These are phyloP conservation scores for Halictus quadricinctus DNA, from an alignment of 2,888 invertebrate genomes.

Conservation along the genomic window DNA sequence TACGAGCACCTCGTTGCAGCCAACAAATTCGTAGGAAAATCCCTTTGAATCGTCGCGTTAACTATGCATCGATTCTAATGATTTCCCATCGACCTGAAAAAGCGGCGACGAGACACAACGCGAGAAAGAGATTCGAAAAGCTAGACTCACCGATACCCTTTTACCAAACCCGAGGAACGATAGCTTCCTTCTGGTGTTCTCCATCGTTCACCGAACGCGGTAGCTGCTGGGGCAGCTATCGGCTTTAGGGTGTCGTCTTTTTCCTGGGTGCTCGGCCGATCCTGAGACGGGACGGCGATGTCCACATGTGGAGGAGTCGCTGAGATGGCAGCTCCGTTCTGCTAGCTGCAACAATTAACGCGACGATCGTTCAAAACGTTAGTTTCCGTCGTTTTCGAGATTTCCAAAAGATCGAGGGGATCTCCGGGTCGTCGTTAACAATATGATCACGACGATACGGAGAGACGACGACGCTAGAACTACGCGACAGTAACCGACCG, in stretches of 20 bases:
- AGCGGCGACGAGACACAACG: too few relatives aligned
- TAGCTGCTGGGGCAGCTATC: constrained; percentile 56
- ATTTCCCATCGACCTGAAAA: too few relatives aligned
- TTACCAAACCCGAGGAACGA: constrained; percentile 89
- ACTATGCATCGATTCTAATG: neutral
- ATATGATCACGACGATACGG: constrained; percentile 32
- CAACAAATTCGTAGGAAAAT: neutral
- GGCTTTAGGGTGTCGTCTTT: constrained; percentile 78
- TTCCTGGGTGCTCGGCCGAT: constrained; percentile 82
- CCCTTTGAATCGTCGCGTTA: neutral
- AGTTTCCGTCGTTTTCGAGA: neutral
- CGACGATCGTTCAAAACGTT: neutral
- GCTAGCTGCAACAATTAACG: constrained; percentile 67
- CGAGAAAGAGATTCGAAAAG: neutral
- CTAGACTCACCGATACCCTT: constrained; percentile 83
- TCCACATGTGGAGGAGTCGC: constrained; percentile 82
- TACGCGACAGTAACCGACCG: constrained; percentile 52
- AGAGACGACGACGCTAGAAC: constrained; percentile 44
- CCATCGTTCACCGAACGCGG: constrained; percentile 70
- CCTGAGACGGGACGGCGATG: constrained; percentile 81
- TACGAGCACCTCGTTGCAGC: too few relatives aligned
- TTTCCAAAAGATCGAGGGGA: constrained; percentile 43
- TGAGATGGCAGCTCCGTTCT: constrained; percentile 80
- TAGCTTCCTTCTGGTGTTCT: constrained; percentile 85
- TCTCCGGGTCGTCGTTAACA: constrained; percentile 19